Conservation (phyloP, 2,888 invertebrate genomes). For the Scaptomyza parva region DNA sequence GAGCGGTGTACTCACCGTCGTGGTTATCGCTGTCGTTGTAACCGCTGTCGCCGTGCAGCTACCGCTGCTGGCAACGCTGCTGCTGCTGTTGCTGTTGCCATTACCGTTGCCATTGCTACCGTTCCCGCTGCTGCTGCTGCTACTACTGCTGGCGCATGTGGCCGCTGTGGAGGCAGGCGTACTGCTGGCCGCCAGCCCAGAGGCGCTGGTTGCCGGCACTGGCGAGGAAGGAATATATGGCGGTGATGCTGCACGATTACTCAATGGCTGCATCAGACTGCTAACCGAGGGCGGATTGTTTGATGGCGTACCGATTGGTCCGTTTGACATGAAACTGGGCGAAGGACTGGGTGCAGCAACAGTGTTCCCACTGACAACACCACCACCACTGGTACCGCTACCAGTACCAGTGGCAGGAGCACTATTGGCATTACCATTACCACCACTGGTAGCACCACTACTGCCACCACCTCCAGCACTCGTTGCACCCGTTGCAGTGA, state of each 20-base stretch:
- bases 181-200: constrained; percentile 60
- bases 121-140: constrained; percentile 40
- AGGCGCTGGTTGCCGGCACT: constrained; percentile 68
- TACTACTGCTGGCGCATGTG: constrained; percentile 73
- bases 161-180: constrained; percentile 79
- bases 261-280: constrained; percentile 86
- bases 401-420: constrained; percentile 35
- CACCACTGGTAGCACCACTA: constrained; percentile 31
- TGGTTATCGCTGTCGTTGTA: constrained; percentile 69
- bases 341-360: constrained; percentile 85
- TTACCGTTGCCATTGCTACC: constrained; percentile 65
- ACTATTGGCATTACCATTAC: constrained; percentile 4
- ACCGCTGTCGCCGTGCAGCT: constrained; percentile 75
- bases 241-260: constrained; percentile 86
- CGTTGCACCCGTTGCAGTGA: constrained; percentile 65
- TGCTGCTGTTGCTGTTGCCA: constrained; percentile 74
- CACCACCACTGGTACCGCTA: constrained; percentile 39
- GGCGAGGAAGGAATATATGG: constrained; percentile 84
- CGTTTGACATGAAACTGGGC: constrained; percentile 84
- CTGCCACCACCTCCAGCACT: constrained; percentile 19
- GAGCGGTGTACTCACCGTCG: constrained; percentile 60
- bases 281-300: constrained; percentile 87
- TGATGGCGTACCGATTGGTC: constrained; percentile 86
- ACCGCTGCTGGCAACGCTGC: constrained; percentile 57
- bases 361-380: constrained; percentile 40